Evolutionary conservation across 2,888 invertebrate genomes (phyloP).

Genomic region (Thecophora atra): DNA sequence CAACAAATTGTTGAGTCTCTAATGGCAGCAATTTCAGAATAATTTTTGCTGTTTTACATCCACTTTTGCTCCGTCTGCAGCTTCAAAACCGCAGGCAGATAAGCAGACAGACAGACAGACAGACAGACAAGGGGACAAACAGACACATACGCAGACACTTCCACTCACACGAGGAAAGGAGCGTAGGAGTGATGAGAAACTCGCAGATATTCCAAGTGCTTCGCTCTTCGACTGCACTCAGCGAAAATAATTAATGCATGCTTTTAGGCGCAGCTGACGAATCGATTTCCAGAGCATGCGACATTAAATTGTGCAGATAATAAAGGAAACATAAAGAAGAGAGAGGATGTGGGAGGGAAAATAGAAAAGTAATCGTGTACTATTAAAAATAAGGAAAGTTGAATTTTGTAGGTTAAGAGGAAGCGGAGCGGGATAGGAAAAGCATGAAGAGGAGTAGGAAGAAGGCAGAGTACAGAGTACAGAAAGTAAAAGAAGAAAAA

Average conservation of each 20-base stretch:
- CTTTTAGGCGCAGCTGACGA: constrained; percentile 19
- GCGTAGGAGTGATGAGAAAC: background rate
- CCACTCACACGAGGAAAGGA: background rate
- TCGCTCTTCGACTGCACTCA: background rate
- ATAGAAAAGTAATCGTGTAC: background rate
- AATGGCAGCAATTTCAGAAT: too few relatives aligned
- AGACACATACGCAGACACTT: background rate
- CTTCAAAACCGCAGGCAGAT: background rate
- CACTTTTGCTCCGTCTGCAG: background rate
- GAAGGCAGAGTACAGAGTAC: too few relatives aligned
- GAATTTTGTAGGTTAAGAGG: too few relatives aligned
- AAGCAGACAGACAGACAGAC: background rate
- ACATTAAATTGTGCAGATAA: background rate
- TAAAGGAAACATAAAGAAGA: background rate
- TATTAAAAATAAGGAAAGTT: constrained; percentile 6
- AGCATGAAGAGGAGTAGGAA: background rate
- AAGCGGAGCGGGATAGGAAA: too few relatives aligned
- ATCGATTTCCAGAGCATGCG: background rate
- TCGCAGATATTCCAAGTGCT: background rate
- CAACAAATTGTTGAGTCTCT: too few relatives aligned
- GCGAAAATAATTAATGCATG: constrained; percentile 26
- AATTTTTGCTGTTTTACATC: background rate
- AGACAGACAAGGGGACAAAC: background rate
- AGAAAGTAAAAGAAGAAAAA: too few relatives aligned
- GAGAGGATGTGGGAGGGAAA: background rate